These are phyloP conservation scores for Corythoichthys intestinalis DNA, from an alignment of 2,113 vertebrate genomes.

Conservation along the genomic window DNA sequence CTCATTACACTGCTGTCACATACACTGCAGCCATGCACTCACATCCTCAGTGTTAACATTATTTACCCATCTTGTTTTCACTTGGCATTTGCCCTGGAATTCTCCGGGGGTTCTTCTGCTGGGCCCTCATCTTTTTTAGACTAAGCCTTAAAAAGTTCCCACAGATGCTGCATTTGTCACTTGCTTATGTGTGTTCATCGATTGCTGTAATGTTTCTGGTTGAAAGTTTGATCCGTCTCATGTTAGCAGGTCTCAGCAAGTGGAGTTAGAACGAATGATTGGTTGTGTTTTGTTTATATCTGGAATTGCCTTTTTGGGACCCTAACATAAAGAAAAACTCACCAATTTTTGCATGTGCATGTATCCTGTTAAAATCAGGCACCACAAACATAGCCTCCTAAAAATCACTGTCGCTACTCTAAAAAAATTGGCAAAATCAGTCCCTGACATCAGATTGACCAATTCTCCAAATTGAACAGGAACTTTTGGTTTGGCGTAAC, in stretches of 20 bases:
- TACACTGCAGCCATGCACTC: slow-evolving; percentile 23
- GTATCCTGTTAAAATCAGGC: too few species aligned
- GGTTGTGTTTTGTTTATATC: slow-evolving; percentile 47
- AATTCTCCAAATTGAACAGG: too few species aligned
- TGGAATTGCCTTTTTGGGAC: too few species aligned
- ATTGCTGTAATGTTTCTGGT: slow-evolving; percentile 40
- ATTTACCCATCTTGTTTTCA: background rate
- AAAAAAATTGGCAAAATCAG: too few species aligned
- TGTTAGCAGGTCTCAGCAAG: slow-evolving; percentile 54
- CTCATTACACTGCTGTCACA: slow-evolving; percentile 21
- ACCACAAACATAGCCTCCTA: too few species aligned
- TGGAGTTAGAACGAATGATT: slow-evolving; percentile 54
- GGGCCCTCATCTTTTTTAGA: slow-evolving; percentile 7
- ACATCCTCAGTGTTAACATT: background rate
- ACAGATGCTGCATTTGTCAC: slow-evolving; percentile 13
- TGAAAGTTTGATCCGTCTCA: slow-evolving; percentile 52
- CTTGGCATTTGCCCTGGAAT: slow-evolving; percentile 6
- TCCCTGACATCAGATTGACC: too few species aligned
- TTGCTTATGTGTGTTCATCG: slow-evolving; percentile 20
- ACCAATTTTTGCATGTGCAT: too few species aligned
- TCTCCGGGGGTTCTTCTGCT: slow-evolving; percentile 8
- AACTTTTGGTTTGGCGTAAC: too few species aligned
- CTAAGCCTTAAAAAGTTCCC: slow-evolving; percentile 21
- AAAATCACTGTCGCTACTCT: too few species aligned
- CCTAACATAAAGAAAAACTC: too few species aligned